phyloP scores from a whole-genome alignment of 2,888 invertebrate genomes.

The Drosophila mimica region DNA sequence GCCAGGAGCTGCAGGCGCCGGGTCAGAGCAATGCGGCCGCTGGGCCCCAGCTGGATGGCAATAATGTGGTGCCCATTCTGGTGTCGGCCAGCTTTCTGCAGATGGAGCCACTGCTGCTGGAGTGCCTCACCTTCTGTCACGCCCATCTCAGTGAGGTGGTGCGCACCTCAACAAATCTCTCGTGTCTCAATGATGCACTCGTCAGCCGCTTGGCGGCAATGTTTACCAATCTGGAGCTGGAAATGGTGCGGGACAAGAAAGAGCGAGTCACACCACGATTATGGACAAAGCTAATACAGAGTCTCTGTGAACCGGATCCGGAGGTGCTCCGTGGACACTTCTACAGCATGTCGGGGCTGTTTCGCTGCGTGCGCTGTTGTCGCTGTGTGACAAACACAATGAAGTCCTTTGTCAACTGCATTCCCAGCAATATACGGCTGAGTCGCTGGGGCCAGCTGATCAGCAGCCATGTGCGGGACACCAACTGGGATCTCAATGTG shows the following conservation, averaged over 20 bases:
- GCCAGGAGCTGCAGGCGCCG: conserved; percentile 53
- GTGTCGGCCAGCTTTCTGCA: conserved; percentile 97
- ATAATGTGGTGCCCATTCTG: conserved; percentile 95
- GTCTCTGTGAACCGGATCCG: conserved; percentile 90
- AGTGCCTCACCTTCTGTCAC: conserved; percentile 94
- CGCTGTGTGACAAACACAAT: conserved; percentile 90
- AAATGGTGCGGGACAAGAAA: conserved; percentile 93
- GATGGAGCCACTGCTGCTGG: conserved; percentile 95
- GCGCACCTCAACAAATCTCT: conserved; percentile 93
- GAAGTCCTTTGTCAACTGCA: conserved; percentile 90
- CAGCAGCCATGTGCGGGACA: conserved; percentile 90
- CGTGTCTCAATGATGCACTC: conserved; percentile 93
- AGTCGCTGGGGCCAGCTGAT: conserved; percentile 90
- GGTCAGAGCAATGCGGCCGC: conserved; percentile 42
- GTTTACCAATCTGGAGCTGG: conserved; percentile 95
- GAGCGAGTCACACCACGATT: conserved; percentile 94
- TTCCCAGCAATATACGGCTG: conserved; percentile 89
- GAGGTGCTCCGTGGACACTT: conserved; percentile 92
- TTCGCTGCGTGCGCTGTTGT: conserved; percentile 90
- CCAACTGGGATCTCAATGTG: conserved; percentile 92
- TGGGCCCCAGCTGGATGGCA: conserved; percentile 89
- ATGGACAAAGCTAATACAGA: conserved; percentile 92
- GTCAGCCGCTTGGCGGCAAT: conserved; percentile 92
- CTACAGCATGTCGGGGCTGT: conserved; percentile 91
- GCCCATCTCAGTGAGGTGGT: conserved; percentile 94